Evolutionary conservation across 2,888 invertebrate genomes (phyloP), one percentile per base, ranked within the genome.

Genomic region (Balanococcus diminutus): DNA sequence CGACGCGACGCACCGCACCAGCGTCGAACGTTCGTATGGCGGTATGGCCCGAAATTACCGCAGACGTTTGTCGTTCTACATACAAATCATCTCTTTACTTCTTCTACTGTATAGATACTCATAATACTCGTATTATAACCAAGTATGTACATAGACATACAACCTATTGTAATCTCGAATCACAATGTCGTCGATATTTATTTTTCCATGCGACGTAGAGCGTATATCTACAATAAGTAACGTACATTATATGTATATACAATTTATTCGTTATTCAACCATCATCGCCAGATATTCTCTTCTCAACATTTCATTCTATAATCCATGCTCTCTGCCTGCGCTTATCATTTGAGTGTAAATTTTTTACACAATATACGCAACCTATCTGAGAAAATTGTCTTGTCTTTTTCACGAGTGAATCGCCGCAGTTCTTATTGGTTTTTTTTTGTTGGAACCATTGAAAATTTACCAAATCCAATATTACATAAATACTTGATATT

Each of bases 51-150:
- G 51, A 51, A 51, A 51, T 51, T 51, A 51, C 51, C 51, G 51
- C 51, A 51, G 28, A 67, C 28, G 61, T 67, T 67, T n/a, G 61
- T 67, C 61, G 61, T 67, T 25, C 28, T 67, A 67, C 61, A 67
- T 67, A 67, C 61, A 67, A 67, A 67, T 67, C 22, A 67, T 28
- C 61, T 67, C 11, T 67, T 67, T 67, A 67, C 28, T 28, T 67
- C 28, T 9, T 67, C 61, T 67, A 19, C 51, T 4, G 5, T 36
- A 36, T 36, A 36, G 4, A 36, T 36, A 36, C 36, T 36, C 5
- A 8, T 51, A 51, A 5, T 51, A 19, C 19, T 19, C n/a, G 19
- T 51, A 51, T 19, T 19, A 51, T 19, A 51, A 51, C 51, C 51
- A 51, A 51, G 51, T 51, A 51, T 19, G 19, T n/a, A 2, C 36